Evolutionary conservation across 2,888 invertebrate genomes (phyloP), one percentile per base, ranked within the genome.

Genomic region (Apeira syringaria): DNA sequence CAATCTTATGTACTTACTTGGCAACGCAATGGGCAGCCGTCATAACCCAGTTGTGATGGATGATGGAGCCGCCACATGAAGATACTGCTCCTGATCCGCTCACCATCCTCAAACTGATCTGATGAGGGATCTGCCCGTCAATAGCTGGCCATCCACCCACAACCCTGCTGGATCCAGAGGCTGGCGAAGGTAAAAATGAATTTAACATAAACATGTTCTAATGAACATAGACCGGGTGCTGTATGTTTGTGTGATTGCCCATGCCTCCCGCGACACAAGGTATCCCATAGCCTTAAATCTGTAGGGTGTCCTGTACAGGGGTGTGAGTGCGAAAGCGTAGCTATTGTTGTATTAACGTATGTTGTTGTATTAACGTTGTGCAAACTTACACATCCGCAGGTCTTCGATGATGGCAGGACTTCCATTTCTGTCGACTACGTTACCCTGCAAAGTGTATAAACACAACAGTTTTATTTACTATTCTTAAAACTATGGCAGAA

Each of bases 1-100:
- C n/a, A n/a, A n/a, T n/a, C n/a, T n/a, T n/a, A n/a, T 2, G 12
- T 12, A 68, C 72, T 65, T 26, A 81, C 80, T 78, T 79, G 33
- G 79, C 80, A 12, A 75, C 41, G 42, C 65, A 80, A 48, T 71
- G 78, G 5, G 68, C 78, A 1, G 79, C 77, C 0, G 76, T 75
- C 30, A 80, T 42, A 26, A 75, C 64, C 79, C 79, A 80, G 3
- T 67, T 22, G 30, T 68, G 53, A 44, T 68, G 64, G 36, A 80
- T 75, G 41, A 79, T 34, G 53, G 75, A 74, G 6, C 76, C 79
- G 0, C 77, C 77, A 34, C 79, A 80, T 0, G 70, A 64, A 17
- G 52, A 48, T 3, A 76, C 79, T 1, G 42, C 47, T 0, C 78
- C 79, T 1, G 2, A 5, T 0, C 2, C 5, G 27, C 42, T 55